Base-by-base conservation (phyloP, 2,888 invertebrate genomes). In the Oithona nana region DNA sequence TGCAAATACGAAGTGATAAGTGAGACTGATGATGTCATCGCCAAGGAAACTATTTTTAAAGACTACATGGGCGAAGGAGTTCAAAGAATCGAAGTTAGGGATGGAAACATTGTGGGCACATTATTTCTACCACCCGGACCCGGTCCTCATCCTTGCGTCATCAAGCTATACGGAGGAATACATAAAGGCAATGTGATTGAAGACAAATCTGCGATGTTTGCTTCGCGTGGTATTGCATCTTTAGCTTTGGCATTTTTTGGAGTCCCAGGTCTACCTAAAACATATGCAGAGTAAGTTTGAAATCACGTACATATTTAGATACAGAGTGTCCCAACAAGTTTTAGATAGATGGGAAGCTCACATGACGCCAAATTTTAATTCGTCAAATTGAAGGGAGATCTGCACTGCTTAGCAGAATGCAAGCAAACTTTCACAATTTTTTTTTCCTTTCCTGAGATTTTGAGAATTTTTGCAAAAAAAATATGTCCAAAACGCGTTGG, bases 171-270 rank as follows among this genome's bases (percentile, higher is more conserved):
- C 26, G 59, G 59, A 24, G 59, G 59, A 59, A 59, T 59, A 26
- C 48, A 50, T 28, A 22, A 28, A 13, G 49, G 49, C 22, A 48
- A 50, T 22, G 59, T 59, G 4, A 59, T 59, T 6, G 59, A 59
- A 20, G 59, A 59, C 24, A 22, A 49, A n/a, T 22, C 59, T 13
- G 48, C 59, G 3, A 49, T 59, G 50, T 28, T 59, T 22, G 59
- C 59, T 1, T 59, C 59, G 2, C 2, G 50, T 24, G 48, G 24
- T 50, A 49, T 65, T 26, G 65, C 65, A 1, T 50, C 65, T 24
- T 52, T 66, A 16, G 61, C 66, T 29, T 54, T 66, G 11, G 64
- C 63, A 20, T 63, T 55, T 31, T 66, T 65, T 55, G 60, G 59
- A 29, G 65, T 64, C 28, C 63, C 64, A 11, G 66, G 65, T 29